Evolutionary conservation across 1,140 invertebrate genomes (phyloP).

Genomic region (Lethrus apterus): DNA sequence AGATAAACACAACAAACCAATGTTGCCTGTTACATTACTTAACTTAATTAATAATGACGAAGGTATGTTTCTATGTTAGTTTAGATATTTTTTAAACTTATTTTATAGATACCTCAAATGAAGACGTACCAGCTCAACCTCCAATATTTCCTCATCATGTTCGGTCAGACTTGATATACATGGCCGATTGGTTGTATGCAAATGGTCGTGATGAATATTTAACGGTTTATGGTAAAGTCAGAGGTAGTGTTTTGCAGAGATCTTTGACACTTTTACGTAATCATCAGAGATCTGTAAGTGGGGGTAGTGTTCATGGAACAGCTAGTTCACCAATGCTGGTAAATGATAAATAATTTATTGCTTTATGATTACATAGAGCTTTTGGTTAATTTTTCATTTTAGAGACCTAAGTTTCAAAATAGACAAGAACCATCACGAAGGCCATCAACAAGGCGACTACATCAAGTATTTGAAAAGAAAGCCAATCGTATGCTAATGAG

Average conservation of each 20-base stretch:
- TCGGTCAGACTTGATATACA: constrained; percentile 63
- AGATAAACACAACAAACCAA: constrained; percentile 75
- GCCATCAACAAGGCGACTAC: constrained; percentile 44
- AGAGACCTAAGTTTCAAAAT: constrained; percentile 48
- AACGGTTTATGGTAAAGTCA: constrained; percentile 70
- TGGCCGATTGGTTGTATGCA: constrained; percentile 76
- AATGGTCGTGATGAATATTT: constrained; percentile 74
- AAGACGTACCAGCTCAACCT: constrained; percentile 40
- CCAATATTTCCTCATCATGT: constrained; percentile 52
- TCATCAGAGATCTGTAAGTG: constrained; percentile 70
- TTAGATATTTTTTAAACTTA: too few species aligned
- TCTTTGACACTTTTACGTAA: constrained; percentile 72
- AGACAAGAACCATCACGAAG: constrained; percentile 44
- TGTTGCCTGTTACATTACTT: constrained; percentile 75
- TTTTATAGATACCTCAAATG: constrained; percentile 39
- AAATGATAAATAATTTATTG: too few species aligned
- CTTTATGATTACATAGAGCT: not conserved
- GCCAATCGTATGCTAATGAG: constrained; percentile 80
- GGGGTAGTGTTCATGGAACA: constrained; percentile 48
- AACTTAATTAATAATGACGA: constrained; percentile 82
- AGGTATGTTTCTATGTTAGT: constrained; percentile 48
- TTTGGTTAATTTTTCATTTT: constrained; percentile 13
- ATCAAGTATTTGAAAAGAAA: constrained; percentile 70
- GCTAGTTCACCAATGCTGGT: constrained; percentile 39
- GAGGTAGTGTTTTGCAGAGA: constrained; percentile 66